Evolutionary conservation across 2,888 invertebrate species (phyloP), one percentile per base, ranked within the genome.

Genomic region (Disparrhopalites patrizii): DNA sequence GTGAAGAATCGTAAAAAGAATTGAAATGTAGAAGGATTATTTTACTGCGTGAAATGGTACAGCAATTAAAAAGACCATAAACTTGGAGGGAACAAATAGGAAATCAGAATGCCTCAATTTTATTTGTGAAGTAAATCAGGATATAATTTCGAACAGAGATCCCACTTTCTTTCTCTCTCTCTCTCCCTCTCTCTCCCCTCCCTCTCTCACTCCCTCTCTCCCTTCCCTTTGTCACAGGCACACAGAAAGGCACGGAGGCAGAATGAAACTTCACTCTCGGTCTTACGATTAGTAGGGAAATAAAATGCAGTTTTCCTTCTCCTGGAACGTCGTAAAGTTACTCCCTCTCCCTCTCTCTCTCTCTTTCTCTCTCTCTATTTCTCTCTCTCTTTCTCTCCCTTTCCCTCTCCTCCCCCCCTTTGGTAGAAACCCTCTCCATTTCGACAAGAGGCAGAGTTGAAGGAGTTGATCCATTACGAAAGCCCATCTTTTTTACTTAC

Each of bases 111-210:
- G 57, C 25, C 57, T 57, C 43, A 23, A 57, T 57, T 57, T 57
- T 40, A 57, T 57, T 57, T 57, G 38, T 57, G n/a, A 28, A 57
- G 40, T 57, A 57, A 57, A 57, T 57, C 57, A 57, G 57, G 57
- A 38, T 40, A 28, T 57, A 57, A 40, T 57, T 57, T 40, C 40
- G 25, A 40, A 40, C 28, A 18, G 20, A 38, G 27, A n/a, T 33
- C 13, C 15, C 23, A 5, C 23, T 5, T 23, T 28, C 55, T 33
- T 33, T 33, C 33, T 27, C 55, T 33, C 28, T 33, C 33, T 27
- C 55, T 33, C 28, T 36, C 15, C 23, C 25, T 23, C 13, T 51
- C 20, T 33, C 57, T 40, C 18, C 40, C 43, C 28, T 57, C 57
- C 40, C 43, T 57, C 23, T 43, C 57, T 57, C 23, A 57, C 33